Base-by-base conservation (phyloP, 2,113 vertebrate species). In the Oriolus oriolus region DNA sequence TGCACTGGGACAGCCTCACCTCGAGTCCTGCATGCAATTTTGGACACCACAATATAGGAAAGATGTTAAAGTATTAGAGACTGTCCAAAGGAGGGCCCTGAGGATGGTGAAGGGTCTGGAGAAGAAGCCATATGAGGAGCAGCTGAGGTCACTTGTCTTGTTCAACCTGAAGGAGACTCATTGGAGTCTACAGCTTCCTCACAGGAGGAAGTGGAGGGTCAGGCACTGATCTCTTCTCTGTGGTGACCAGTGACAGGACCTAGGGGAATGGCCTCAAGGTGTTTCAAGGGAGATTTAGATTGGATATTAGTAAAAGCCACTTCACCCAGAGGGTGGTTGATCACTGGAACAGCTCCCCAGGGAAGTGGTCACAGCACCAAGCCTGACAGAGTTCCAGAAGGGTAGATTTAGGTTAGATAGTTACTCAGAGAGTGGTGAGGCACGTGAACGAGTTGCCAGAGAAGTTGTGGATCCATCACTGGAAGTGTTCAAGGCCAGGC, bases 1-100 rank as follows among this genome's bases (percentile, higher is more conserved):
- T 59, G 24, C 0, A 0, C 60, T 66, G 71, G 22, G 17, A 9
- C 0, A 0, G 31, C 53, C 44, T 68, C 31, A 18, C 11, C 61
- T 27, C 0, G 0, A 22, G 27, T 44, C 3, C 44, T 37, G 63
- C 9, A 6, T 4, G 16, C 63, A 37, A 5, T 9, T 68, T 1
- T 77, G 53, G 26, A 31, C 2, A 5, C 53, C 3, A 18, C 21
- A 68, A 8, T 44, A 2, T 22, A 52, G 35, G 20, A 49, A 44
- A 12, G 33, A 18, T 0, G 27, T 37, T 27, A 3, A 52, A 44
- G 9, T 59, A 23, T 44, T 35, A 8, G n/a, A 49, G 66, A 11
- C 2, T 11, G 16, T 35, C 31, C 44, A 59, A 9, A 50, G 61
- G 11, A 31, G 31, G 37, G 7, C 11, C 17, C 5, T 2, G 11